Conservation (phyloP, 2,113 vertebrate species). For the Lophochroa leadbeateri region DNA sequence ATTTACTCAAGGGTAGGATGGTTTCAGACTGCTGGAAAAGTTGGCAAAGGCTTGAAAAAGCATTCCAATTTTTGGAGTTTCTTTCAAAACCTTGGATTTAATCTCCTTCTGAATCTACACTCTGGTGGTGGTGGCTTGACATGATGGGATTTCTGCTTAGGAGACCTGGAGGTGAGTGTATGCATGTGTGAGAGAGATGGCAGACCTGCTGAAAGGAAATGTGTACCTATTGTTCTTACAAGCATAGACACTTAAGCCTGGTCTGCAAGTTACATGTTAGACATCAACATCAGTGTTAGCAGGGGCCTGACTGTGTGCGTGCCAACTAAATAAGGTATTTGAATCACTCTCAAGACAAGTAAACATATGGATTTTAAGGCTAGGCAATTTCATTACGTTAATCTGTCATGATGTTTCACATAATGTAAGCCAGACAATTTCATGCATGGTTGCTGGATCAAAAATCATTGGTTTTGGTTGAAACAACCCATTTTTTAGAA, state of each 20-base stretch:
- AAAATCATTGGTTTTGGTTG: conserved; percentile 18
- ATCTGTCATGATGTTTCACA: background rate
- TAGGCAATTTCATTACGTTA: background rate
- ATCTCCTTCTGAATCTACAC: background rate
- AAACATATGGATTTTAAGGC: conserved; percentile 32
- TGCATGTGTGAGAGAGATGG: background rate
- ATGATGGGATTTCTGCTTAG: background rate
- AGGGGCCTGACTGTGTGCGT: background rate
- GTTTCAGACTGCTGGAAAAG: background rate
- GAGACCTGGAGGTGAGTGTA: background rate
- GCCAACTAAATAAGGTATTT: background rate
- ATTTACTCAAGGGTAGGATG: background rate
- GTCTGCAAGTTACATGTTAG: background rate
- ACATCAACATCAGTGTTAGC: background rate
- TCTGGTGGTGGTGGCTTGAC: background rate
- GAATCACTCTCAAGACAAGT: background rate
- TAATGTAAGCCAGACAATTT: conserved; percentile 45
- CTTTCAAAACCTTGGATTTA: background rate
- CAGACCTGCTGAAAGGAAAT: background rate
- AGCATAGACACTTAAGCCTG: background rate
- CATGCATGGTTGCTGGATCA: background rate
- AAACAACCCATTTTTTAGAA: background rate
- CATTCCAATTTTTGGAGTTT: background rate
- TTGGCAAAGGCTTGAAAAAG: background rate
- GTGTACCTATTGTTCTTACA: background rate